These are phyloP conservation scores for Cinara cedri DNA, from an alignment of 2,888 invertebrate species.

Conservation along the genomic window DNA sequence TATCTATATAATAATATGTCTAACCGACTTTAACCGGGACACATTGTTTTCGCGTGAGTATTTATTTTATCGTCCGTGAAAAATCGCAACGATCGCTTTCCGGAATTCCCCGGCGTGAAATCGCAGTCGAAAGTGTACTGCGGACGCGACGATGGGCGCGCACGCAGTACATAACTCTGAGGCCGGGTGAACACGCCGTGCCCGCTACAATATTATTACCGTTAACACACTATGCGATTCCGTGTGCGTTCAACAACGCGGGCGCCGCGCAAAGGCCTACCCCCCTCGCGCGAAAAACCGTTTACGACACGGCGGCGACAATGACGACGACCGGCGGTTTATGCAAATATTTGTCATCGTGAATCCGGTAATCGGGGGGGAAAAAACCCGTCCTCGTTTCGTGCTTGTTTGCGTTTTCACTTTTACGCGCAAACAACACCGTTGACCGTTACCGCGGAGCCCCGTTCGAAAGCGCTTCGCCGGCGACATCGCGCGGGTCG, in stretches of 20 bases:
- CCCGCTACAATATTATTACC: too few species aligned
- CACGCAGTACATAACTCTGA: too few species aligned
- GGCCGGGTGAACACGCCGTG: too few species aligned
- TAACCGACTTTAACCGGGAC: neutral
- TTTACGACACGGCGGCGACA: conserved; percentile 4
- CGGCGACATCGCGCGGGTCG: too few species aligned
- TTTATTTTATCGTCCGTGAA: neutral
- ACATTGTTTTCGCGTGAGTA: conserved; percentile 32
- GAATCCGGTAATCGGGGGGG: neutral
- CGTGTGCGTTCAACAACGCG: neutral
- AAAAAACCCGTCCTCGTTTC: neutral
- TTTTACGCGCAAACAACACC: neutral
- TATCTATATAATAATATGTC: too few species aligned
- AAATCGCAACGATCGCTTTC: conserved; percentile 9
- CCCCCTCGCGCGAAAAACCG: conserved; percentile 16
- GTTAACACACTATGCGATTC: too few species aligned
- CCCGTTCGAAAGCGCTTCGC: too few species aligned
- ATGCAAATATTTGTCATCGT: conserved; percentile 41
- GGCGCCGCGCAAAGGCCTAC: too few species aligned
- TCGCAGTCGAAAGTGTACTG: neutral
- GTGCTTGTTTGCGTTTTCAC: neutral
- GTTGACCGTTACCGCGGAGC: too few species aligned
- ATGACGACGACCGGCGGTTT: neutral
- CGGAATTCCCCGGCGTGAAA: neutral
- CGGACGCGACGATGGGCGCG: neutral